Base-by-base conservation (phyloP, 2,888 invertebrate genomes). In the Prenolepis imparis region DNA sequence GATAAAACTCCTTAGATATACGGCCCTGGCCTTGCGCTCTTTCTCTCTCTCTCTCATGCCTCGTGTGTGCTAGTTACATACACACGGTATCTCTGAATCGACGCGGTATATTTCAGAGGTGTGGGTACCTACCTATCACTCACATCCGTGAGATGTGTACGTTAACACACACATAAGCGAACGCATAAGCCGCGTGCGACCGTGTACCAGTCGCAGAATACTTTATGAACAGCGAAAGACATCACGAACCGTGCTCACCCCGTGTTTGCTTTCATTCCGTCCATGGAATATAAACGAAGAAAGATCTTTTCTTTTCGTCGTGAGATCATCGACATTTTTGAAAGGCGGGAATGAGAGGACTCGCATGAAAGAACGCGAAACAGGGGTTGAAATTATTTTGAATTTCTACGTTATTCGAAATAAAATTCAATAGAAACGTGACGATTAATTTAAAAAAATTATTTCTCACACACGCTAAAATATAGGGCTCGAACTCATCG, bases 21-120 rank as follows among this genome's bases (percentile, higher is more conserved):
- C 73, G 41, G 55, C 82, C 83, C 84, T 83, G 74, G 74, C 74
- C 67, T 83, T 83, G 83, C 73, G 61, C 83, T 41, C 12, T 44
- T 12, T 41, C 12, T 41, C 0, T 36, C 44, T 63, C 63, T n/a
- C 66, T 44, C 72, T 72, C 83, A 67, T 61, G 81, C 12, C 24
- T 84, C 28, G 55, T n/a, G 74, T 82, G 74, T 73, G 63, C 74
- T 28, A 82, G 61, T 84, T 82, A 83, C 36, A 11, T 32, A 44
- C 44, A 68, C 28, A n/a, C 52, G 28, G 21, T 1, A 21, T 32
- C 12, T 72, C 12, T 72, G 57, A 80, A 72, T 78, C 36, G 72
- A 41, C 44, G 36, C 44, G 36, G 57, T 21, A 18, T 80, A 18
- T 80, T 39, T 59, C 44, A 21, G 41, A 12, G 12, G 36, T 78